Percentiles rank a stretch among this genome's conserved stretches.
Evolutionary conservation across 1,140 invertebrate species (phyloP).

Genomic region (Hypothenemus hampei): DNA sequence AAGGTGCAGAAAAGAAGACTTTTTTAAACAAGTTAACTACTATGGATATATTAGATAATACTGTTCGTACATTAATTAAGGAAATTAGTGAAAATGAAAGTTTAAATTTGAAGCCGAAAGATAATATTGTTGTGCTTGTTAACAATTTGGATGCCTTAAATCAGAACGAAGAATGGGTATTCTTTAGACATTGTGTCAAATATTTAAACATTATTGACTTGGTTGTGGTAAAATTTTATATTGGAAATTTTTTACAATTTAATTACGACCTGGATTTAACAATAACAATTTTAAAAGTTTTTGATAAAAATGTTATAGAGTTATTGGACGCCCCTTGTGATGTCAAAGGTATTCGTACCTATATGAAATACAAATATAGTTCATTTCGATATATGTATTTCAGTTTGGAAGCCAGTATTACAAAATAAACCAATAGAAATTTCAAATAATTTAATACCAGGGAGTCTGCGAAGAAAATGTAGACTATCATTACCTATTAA

Average conservation of each 20-base stretch:
- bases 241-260: conserved; percentile 35
- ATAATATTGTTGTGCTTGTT: conserved; percentile 50
- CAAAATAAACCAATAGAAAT: conserved; percentile 8
- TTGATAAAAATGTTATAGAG: conserved; percentile 37
- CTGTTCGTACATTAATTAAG: not conserved
- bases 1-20: not conserved
- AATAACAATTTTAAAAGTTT: conserved; percentile 56
- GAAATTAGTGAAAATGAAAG: conserved; percentile 9
- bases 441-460: conserved; percentile 14
- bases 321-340: conserved; percentile 48
- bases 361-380: too few relatives aligned
- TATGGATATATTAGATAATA: conserved; percentile 9
- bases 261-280: conserved; percentile 58
- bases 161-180: conserved; percentile 58
- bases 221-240: conserved; percentile 51
- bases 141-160: conserved; percentile 60
- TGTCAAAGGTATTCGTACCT: conserved; percentile 46
- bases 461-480: conserved; percentile 17
- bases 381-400: too few relatives aligned
- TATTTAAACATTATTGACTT: conserved; percentile 45
- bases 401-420: conserved; percentile 24
- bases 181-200: conserved; percentile 54
- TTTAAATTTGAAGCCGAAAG: conserved; percentile 11
- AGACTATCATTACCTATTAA: conserved; percentile 25
- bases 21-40: conserved; percentile 7